These are phyloP conservation scores for Calyptommatus sinebrachiatus DNA, from an alignment of 2,113 vertebrate genomes.

Conservation along the genomic window DNA sequence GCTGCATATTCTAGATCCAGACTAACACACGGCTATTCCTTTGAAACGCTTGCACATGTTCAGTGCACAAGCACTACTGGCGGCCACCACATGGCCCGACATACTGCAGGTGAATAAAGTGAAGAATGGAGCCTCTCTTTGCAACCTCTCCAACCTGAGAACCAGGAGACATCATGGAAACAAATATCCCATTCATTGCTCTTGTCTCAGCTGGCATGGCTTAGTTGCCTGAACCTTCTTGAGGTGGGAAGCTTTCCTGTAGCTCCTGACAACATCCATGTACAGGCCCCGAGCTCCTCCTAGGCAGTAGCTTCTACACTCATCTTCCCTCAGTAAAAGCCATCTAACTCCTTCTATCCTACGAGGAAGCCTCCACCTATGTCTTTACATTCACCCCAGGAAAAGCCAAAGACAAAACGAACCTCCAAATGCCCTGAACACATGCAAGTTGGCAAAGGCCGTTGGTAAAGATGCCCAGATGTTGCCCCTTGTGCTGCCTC, in stretches of 20 bases:
- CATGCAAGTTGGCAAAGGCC: constrained; percentile 62
- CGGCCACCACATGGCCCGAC: not conserved
- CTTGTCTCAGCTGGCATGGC: constrained; percentile 5
- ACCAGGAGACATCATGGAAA: not conserved
- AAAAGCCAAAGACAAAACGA: constrained; percentile 33
- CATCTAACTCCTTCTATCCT: constrained; percentile 40
- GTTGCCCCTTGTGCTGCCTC: constrained; percentile 39
- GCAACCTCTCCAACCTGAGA: not conserved
- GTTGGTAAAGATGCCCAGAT: constrained; percentile 56
- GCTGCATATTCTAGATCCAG: no score
- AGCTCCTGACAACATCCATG: not conserved
- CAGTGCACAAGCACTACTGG: not conserved
- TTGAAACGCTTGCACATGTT: no score
- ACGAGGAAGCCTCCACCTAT: constrained; percentile 27
- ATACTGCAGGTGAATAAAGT: not conserved
- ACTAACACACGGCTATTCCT: no score
- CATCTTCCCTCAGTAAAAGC: constrained; percentile 60
- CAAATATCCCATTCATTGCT: not conserved
- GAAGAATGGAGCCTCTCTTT: not conserved
- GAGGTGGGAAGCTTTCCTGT: constrained; percentile 6
- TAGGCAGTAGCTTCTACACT: constrained; percentile 28
- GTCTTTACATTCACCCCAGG: not conserved
- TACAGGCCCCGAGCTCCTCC: no score
- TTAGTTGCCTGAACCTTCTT: constrained; percentile 19
- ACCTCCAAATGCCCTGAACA: constrained; percentile 41